Percentiles rank a stretch among this genome's conserved stretches.
These are phyloP conservation scores for Eurois occulta DNA, from an alignment of 2,888 invertebrate species.

Conservation along the genomic window DNA sequence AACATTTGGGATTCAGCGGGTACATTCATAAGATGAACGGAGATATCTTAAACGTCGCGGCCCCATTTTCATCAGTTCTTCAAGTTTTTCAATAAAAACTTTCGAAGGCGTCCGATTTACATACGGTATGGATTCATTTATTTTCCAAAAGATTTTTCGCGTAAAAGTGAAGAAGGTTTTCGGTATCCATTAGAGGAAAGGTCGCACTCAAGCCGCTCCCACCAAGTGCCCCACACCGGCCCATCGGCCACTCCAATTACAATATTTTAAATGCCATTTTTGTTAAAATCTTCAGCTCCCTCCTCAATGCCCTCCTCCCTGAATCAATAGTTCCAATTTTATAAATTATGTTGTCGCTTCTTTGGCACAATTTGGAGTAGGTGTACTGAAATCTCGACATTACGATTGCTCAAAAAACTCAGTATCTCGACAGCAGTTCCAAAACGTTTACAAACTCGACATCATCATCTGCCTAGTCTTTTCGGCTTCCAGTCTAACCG, in stretches of 20 bases:
- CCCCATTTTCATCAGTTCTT: slow-evolving; percentile 89
- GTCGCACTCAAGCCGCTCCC: slow-evolving; percentile 77
- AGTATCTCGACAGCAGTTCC: not conserved
- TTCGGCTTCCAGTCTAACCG: no score
- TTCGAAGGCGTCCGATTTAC: slow-evolving; percentile 88
- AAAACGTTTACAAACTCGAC: slow-evolving; percentile 2
- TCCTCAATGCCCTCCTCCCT: slow-evolving; percentile 60
- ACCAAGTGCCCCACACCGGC: slow-evolving; percentile 68
- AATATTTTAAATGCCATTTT: slow-evolving; percentile 80
- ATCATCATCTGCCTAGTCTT: no score
- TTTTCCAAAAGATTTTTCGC: slow-evolving; percentile 87
- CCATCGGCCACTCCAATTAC: slow-evolving; percentile 81
- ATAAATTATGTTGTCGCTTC: slow-evolving; percentile 46
- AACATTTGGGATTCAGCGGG: slow-evolving; percentile 78
- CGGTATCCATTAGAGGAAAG: slow-evolving; percentile 86
- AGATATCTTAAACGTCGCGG: slow-evolving; percentile 85
- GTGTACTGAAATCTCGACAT: slow-evolving; percentile 1
- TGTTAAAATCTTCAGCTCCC: slow-evolving; percentile 63
- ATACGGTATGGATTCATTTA: slow-evolving; percentile 89
- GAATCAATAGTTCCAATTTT: slow-evolving; percentile 69
- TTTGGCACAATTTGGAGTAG: slow-evolving; percentile 28
- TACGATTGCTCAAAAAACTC: slow-evolving; percentile 5
- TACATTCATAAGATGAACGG: slow-evolving; percentile 83
- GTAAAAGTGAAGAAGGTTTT: slow-evolving; percentile 85
- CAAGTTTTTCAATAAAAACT: slow-evolving; percentile 91